Conservation (phyloP, 2,888 invertebrate species). For the Ferrisia virgata region DNA sequence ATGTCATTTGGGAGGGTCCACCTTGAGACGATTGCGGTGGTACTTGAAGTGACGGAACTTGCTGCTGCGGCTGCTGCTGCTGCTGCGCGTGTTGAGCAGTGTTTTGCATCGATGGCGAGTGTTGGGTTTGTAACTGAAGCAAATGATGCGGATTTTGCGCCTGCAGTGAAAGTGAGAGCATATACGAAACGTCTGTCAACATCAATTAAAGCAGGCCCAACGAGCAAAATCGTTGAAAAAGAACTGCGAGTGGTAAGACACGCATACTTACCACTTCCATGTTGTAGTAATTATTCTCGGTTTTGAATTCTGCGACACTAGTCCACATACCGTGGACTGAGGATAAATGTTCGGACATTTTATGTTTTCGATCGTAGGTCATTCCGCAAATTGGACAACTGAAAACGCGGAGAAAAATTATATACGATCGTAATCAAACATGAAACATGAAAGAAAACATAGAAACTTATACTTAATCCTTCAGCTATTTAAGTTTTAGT, state of each 20-base stretch:
- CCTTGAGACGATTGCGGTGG: not conserved
- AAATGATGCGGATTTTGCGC: constrained; percentile 36
- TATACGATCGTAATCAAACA: not conserved
- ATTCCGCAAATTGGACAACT: constrained; percentile 48
- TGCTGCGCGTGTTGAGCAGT: not conserved
- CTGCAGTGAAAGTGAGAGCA: not conserved
- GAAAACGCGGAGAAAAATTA: not conserved
- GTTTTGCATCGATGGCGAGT: not conserved
- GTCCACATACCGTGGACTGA: constrained; percentile 44
- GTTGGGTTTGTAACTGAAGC: not conserved
- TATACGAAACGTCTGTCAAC: no score
- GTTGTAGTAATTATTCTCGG: constrained; percentile 28
- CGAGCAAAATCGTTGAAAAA: not conserved
- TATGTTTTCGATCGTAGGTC: constrained; percentile 48
- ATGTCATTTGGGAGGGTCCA: not conserved
- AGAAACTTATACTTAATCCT: no score
- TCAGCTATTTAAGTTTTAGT: no score
- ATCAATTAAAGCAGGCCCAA: not conserved
- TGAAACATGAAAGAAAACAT: not conserved
- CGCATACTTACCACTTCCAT: constrained; percentile 34
- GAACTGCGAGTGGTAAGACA: not conserved
- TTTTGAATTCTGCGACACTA: constrained; percentile 23
- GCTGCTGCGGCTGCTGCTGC: not conserved
- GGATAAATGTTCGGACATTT: constrained; percentile 48
- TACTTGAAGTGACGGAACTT: not conserved